A percentile compares a stretch with the other conserved stretches of the same genome.
phyloP scores from a whole-genome alignment of 2,888 invertebrate genomes.

The Trissoscelio sp. region DNA sequence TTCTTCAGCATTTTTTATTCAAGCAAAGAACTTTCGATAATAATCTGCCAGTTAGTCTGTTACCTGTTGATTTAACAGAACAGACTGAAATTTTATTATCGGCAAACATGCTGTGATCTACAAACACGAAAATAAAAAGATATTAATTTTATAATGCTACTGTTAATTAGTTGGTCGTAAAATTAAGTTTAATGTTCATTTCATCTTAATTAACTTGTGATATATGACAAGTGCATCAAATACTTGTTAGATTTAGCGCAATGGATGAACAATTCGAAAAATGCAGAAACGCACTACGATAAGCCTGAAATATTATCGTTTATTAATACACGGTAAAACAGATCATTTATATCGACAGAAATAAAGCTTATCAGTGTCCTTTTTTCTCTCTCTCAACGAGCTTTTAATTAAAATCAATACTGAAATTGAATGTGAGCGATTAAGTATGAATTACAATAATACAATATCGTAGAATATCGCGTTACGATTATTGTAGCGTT shows the following conservation, averaged over 20 bases:
- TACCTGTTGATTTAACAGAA: slow-evolving; percentile 18
- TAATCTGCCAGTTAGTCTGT: slow-evolving; percentile 6
- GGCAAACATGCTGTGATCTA: neutral
- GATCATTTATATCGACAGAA: slow-evolving; percentile 40
- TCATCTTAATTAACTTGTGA: neutral
- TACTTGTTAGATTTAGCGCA: neutral
- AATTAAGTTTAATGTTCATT: neutral
- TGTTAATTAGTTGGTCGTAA: no score
- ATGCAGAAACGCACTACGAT: slow-evolving; percentile 1
- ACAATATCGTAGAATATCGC: neutral
- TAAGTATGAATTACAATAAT: neutral
- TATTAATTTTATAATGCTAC: no score
- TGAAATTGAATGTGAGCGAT: slow-evolving; percentile 4
- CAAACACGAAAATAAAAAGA: no score
- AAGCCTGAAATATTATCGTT: slow-evolving; percentile 16
- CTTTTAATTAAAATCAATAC: slow-evolving; percentile 15
- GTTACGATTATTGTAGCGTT: neutral
- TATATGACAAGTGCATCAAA: neutral
- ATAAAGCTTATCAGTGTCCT: slow-evolving; percentile 19
- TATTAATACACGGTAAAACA: slow-evolving; percentile 39
- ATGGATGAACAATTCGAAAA: slow-evolving; percentile 15
- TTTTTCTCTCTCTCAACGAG: slow-evolving; percentile 3
- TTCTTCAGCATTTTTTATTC: slow-evolving; percentile 25
- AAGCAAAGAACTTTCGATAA: slow-evolving; percentile 14
- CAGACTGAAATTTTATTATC: slow-evolving; percentile 2